Conservation (phyloP, 2,888 invertebrate genomes). For the Tuta absoluta region DNA sequence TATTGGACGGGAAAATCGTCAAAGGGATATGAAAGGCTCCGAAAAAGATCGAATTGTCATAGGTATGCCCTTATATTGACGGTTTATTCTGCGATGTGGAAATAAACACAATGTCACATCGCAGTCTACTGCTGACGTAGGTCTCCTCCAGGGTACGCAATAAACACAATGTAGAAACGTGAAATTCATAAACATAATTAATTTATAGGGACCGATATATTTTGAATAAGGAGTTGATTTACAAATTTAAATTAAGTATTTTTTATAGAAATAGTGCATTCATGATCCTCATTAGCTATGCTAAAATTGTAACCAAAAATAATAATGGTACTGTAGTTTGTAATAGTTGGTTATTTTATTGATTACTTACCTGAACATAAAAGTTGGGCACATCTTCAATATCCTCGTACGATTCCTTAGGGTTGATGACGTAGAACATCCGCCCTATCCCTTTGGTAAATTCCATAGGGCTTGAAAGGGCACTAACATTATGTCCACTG, state of each 20-base stretch:
- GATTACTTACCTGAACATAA: conserved; percentile 82
- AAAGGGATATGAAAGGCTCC: neutral
- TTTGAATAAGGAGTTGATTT: no score
- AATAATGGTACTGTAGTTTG: neutral
- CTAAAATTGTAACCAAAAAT: no score
- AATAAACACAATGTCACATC: no score
- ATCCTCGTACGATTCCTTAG: conserved; percentile 81
- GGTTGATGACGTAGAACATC: conserved; percentile 85
- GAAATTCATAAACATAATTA: no score
- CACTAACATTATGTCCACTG: conserved; percentile 5
- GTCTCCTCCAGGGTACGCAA: no score
- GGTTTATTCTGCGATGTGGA: neutral
- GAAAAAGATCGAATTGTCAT: neutral
- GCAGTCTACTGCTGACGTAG: no score
- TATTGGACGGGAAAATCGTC: neutral
- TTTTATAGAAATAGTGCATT: no score
- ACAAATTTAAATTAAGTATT: no score
- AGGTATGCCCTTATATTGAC: neutral
- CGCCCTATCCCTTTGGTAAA: conserved; percentile 71
- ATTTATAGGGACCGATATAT: no score
- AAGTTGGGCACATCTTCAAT: conserved; percentile 84
- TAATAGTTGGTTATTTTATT: neutral
- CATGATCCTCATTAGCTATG: no score
- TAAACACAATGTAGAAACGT: no score
- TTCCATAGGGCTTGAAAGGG: conserved; percentile 26